Percentiles rank a stretch among this genome's conserved stretches.
Evolutionary conservation across 2,797 vertebrate species (phyloP).

Genomic region (Poecile montanus): DNA sequence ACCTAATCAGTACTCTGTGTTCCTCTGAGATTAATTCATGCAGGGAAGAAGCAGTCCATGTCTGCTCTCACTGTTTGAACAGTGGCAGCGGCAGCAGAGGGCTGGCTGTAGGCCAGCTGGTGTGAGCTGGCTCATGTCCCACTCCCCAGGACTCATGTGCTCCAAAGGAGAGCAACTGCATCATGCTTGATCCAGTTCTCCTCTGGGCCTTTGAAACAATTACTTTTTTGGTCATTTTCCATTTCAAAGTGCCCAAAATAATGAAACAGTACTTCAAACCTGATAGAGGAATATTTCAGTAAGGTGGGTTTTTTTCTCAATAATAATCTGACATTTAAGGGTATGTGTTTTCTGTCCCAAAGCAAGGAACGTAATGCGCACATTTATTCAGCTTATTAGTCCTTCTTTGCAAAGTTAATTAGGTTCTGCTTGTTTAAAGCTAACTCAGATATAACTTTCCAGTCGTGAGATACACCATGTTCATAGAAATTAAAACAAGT

Average conservation of each 20-base stretch:
- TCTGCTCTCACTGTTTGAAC: neutral
- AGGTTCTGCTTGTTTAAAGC: neutral
- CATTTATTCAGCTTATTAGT: neutral
- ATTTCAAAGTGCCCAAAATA: neutral
- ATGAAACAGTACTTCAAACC: constrained; percentile 5
- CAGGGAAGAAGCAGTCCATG: neutral
- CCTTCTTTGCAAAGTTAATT: neutral
- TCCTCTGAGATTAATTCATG: neutral
- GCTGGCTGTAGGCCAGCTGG: neutral
- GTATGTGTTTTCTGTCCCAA: neutral
- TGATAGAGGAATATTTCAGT: neutral
- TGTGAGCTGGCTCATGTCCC: neutral
- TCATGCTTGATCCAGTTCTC: neutral
- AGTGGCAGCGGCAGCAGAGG: neutral
- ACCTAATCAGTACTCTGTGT: neutral
- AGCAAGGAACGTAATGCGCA: neutral
- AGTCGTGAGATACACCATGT: neutral
- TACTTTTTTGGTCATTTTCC: neutral
- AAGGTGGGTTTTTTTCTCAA: neutral
- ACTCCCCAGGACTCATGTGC: rapidly evolving
- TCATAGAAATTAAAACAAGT: neutral
- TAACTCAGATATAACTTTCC: neutral
- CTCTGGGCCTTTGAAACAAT: neutral
- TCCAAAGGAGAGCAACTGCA: neutral
- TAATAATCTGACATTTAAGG: neutral